phyloP scores from a whole-genome alignment of 2,888 invertebrate genomes.

The Cylindroiulus punctatus region DNA sequence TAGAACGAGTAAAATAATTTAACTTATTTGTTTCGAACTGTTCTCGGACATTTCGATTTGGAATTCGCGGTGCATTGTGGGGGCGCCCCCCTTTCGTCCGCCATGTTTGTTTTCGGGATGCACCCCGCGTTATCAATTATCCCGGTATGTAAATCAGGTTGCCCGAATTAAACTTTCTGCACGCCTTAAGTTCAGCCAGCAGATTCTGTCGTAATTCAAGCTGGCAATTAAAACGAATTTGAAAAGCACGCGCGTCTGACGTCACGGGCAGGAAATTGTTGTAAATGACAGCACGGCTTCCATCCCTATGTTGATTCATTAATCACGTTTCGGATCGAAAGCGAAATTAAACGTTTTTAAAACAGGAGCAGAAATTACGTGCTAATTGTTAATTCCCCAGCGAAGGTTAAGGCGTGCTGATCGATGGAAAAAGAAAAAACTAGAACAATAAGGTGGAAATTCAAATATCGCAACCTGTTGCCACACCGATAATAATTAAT shows the following conservation, averaged over 20 bases:
- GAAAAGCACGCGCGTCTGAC: slow-evolving; percentile 14
- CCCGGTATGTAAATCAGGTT: neutral
- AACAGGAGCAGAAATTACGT: slow-evolving; percentile 38
- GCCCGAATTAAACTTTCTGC: neutral
- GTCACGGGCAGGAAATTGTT: neutral
- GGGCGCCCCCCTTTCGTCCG: neutral
- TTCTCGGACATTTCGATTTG: too few relatives aligned
- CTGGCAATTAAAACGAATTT: slow-evolving; percentile 29
- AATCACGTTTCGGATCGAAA: slow-evolving; percentile 30
- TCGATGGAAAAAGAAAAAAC: neutral
- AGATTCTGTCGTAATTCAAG: slow-evolving; percentile 19
- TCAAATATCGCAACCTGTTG: slow-evolving; percentile 34
- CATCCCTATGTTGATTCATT: slow-evolving; percentile 7
- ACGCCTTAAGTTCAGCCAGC: neutral
- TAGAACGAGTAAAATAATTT: too few relatives aligned
- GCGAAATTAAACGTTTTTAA: slow-evolving; percentile 19
- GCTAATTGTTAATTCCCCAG: slow-evolving; percentile 19
- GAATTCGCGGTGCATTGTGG: neutral
- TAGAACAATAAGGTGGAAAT: slow-evolving; percentile 35
- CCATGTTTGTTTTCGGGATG: slow-evolving; percentile 8
- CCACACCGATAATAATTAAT: neutral
- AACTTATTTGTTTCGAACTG: too few relatives aligned
- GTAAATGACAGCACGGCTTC: neutral
- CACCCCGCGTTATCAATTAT: neutral
- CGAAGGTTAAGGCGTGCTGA: slow-evolving; percentile 37